phyloP scores from a whole-genome alignment of 2,797 vertebrate genomes.

The Crypturellus tataupa region DNA sequence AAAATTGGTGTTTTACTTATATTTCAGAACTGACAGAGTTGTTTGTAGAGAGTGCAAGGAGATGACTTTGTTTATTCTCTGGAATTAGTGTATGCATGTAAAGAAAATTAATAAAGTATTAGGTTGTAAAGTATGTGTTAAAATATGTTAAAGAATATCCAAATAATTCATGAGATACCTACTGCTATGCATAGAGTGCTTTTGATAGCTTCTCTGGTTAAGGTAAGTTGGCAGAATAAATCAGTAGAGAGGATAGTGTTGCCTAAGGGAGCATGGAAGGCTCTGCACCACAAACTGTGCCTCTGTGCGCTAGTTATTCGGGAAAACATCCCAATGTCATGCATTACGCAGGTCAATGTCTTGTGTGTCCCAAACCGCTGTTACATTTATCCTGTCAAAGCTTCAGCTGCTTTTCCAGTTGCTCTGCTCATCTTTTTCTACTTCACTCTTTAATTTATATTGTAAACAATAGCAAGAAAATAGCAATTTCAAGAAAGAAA shows the following conservation, averaged over 20 bases:
- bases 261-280: rapidly evolving
- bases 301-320: background rate
- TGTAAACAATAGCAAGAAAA: background rate
- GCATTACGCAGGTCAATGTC: background rate
- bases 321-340: background rate
- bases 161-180: background rate
- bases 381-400: background rate
- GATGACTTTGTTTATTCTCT: background rate
- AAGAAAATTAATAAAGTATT: background rate
- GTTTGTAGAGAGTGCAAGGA: background rate
- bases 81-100: background rate
- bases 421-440: background rate
- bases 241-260: background rate
- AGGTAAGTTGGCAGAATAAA: background rate
- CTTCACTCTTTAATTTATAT: background rate
- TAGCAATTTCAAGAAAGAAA: background rate
- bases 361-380: conserved; percentile 30
- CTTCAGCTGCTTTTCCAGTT: conserved; percentile 4
- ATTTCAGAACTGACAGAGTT: background rate
- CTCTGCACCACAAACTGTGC: rapidly evolving
- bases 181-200: background rate
- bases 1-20: background rate
- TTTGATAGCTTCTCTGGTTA: background rate
- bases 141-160: background rate
- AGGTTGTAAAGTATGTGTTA: background rate